A percentile compares a stretch with the other conserved stretches of the same genome.
Evolutionary conservation across 1,140 invertebrate genomes (phyloP).

Genomic region (Drosophila aff.): DNA sequence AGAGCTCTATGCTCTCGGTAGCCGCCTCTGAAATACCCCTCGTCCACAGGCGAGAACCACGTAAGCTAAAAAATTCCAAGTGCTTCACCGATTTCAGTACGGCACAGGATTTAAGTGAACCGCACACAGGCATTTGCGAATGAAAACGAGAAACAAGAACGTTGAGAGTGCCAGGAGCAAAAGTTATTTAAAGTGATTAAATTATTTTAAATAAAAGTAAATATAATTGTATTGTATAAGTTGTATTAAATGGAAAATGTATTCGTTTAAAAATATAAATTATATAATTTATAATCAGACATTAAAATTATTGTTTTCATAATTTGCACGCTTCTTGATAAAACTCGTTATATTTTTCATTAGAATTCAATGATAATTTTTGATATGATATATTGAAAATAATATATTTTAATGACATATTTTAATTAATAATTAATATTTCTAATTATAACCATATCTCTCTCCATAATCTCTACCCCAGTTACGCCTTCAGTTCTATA

Average conservation of each 20-base stretch:
- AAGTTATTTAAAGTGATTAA: neutral
- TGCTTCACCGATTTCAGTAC: conserved; percentile 18
- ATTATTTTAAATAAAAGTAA: neutral
- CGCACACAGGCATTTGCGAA: conserved; percentile 13
- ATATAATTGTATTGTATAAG: no score
- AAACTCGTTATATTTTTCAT: no score
- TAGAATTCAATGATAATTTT: no score
- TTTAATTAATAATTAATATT: no score
- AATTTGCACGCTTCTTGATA: no score
- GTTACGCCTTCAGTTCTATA: neutral
- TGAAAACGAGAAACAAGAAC: neutral
- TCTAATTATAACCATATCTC: no score
- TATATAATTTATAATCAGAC: no score
- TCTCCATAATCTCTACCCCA: neutral
- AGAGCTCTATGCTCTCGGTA: neutral
- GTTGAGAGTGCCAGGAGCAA: neutral
- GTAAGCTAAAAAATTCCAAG: conserved; percentile 47
- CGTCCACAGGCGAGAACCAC: conserved; percentile 20
- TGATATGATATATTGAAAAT: no score
- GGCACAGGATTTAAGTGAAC: conserved; percentile 48
- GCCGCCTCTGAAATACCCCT: neutral
- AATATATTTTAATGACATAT: no score
- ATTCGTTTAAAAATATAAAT: neutral
- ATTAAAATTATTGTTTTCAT: no score
- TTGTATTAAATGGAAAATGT: neutral